Evolutionary conservation across 2,888 invertebrate genomes (phyloP).

Genomic region (Patella pellucida): DNA sequence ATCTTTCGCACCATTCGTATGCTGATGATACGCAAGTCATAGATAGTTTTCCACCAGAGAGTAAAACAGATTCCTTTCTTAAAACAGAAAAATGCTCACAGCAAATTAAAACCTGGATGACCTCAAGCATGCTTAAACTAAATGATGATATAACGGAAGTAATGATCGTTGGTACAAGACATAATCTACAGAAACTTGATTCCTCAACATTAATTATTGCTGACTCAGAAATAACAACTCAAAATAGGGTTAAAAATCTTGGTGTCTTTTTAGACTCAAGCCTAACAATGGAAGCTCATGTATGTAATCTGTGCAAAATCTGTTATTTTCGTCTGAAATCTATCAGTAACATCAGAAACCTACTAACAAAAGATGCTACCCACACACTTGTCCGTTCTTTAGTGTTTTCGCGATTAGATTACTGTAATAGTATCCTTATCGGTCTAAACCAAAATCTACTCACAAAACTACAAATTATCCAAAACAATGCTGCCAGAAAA

Average conservation of each 20-base stretch:
- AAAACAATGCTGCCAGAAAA: slow-evolving; percentile 14
- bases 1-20: too few species aligned
- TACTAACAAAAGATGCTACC: neutral
- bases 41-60: too few species aligned
- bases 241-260: slow-evolving; percentile 24
- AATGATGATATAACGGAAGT: slow-evolving; percentile 27
- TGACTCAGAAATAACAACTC: neutral
- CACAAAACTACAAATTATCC: neutral
- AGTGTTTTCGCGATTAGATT: neutral
- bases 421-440: slow-evolving; percentile 1
- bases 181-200: neutral
- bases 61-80: too few species aligned
- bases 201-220: neutral
- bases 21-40: too few species aligned
- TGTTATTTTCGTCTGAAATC: slow-evolving; percentile 9
- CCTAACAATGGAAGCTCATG: slow-evolving; percentile 24
- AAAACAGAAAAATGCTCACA: slow-evolving; percentile 32
- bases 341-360: slow-evolving; percentile 8
- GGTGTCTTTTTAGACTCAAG: slow-evolving; percentile 24
- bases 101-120: slow-evolving; percentile 30
- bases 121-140: slow-evolving; percentile 23
- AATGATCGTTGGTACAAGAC: neutral
- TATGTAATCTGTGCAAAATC: slow-evolving; percentile 16
- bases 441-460: neutral
- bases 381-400: neutral